Evolutionary conservation across 2,888 invertebrate species (phyloP).

Genomic region (Melieria crassipennis): DNA sequence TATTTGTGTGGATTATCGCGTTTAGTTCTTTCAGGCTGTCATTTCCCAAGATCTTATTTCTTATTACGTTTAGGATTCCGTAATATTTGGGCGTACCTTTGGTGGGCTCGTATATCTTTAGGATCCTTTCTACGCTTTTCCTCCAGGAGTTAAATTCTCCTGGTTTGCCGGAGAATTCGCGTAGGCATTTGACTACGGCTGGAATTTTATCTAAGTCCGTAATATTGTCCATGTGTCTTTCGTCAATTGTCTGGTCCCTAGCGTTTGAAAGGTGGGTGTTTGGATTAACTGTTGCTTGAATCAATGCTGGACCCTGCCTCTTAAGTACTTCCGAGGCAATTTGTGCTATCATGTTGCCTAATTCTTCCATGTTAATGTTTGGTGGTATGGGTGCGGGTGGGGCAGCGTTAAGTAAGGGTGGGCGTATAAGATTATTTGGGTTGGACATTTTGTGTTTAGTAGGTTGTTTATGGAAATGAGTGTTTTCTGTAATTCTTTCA

Average conservation of each 20-base stretch:
- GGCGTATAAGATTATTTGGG: background rate
- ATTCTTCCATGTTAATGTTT: slow-evolving; percentile 5
- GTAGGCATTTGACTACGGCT: too few species aligned
- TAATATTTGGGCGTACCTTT: slow-evolving; percentile 31
- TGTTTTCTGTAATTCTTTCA: background rate
- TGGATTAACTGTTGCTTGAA: background rate
- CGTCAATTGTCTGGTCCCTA: slow-evolving; percentile 16
- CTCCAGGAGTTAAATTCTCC: too few species aligned
- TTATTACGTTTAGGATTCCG: slow-evolving; percentile 25
- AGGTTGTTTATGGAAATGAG: background rate
- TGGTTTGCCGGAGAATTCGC: too few species aligned
- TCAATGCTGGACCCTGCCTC: slow-evolving; percentile 5
- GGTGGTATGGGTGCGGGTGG: background rate
- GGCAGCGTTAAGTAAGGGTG: background rate
- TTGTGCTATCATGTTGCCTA: background rate
- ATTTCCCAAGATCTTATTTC: slow-evolving; percentile 34
- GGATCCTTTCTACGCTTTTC: background rate
- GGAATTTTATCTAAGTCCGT: slow-evolving; percentile 16
- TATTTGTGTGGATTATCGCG: slow-evolving; percentile 34
- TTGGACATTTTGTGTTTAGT: background rate
- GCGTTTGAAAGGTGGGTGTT: background rate
- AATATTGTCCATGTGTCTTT: slow-evolving; percentile 9
- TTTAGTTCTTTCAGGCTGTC: slow-evolving; percentile 30
- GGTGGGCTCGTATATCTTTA: slow-evolving; percentile 26
- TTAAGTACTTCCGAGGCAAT: slow-evolving; percentile 3